A percentile compares a stretch with the other conserved stretches of the same genome.
Evolutionary conservation across 2,113 vertebrate genomes (phyloP).

Genomic region (Agelaius tricolor): DNA sequence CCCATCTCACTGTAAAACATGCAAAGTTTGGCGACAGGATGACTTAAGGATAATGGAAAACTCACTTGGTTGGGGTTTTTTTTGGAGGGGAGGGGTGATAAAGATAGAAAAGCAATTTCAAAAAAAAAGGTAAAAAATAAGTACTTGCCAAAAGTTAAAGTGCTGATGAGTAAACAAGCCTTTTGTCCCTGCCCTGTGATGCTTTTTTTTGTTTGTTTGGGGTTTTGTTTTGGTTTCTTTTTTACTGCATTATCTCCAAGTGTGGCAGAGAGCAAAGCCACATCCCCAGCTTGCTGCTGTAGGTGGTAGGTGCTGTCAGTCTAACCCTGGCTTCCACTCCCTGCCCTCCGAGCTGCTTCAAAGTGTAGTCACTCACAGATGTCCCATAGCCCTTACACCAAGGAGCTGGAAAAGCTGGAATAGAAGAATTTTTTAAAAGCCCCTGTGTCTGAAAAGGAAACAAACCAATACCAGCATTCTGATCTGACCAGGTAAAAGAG

Average conservation of each 20-base stretch:
- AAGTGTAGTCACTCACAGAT: background rate
- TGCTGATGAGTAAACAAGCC: slow-evolving; percentile 52
- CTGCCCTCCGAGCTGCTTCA: background rate
- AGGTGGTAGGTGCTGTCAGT: slow-evolving; percentile 21
- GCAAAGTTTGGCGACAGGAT: background rate
- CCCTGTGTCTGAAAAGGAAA: background rate
- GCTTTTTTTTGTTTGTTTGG: background rate
- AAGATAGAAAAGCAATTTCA: background rate
- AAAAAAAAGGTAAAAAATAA: background rate
- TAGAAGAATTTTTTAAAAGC: background rate
- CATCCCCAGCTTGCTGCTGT: slow-evolving; percentile 15
- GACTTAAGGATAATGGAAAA: background rate
- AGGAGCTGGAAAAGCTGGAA: background rate
- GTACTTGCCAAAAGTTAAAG: background rate
- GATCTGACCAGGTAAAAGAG: fast-evolving
- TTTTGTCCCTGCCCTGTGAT: slow-evolving; percentile 52
- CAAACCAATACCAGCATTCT: fast-evolving
- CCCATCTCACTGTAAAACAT: background rate
- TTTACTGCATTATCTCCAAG: background rate
- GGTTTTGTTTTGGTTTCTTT: background rate
- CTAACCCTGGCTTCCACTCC: background rate
- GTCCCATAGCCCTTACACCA: background rate
- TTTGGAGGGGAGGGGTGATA: background rate
- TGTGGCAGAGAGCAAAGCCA: background rate
- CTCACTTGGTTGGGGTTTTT: background rate